A percentile compares a stretch with the other conserved stretches of the same genome.
phyloP scores from a whole-genome alignment of 2,797 vertebrate species.

The Parambassis ranga region DNA sequence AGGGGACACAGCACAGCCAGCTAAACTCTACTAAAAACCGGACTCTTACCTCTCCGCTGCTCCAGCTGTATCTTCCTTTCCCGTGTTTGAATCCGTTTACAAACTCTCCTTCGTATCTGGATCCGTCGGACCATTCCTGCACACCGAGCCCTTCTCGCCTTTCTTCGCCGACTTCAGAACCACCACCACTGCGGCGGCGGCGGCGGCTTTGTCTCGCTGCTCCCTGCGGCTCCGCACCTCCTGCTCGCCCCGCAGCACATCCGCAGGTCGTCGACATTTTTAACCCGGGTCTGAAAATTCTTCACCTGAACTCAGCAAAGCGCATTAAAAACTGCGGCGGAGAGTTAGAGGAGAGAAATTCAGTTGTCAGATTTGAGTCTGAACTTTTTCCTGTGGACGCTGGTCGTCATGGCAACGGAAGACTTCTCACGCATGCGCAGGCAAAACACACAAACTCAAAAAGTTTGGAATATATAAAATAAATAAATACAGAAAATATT shows the following conservation, averaged over 20 bases:
- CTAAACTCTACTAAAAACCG: background rate
- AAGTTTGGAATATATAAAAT: no score
- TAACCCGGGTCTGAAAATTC: background rate
- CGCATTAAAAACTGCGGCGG: no score
- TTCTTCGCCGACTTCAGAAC: background rate
- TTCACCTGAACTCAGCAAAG: background rate
- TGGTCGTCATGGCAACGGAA: conserved; percentile 41
- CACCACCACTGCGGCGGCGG: background rate
- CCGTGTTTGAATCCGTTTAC: conserved; percentile 82
- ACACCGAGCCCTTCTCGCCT: conserved; percentile 30
- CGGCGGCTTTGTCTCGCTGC: rapidly evolving
- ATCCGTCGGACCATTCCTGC: conserved; percentile 83
- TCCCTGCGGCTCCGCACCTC: background rate
- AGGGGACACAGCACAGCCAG: background rate
- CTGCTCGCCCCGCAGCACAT: background rate
- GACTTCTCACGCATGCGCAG: conserved; percentile 29
- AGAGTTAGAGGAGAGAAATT: background rate
- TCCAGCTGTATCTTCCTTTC: conserved; percentile 62
- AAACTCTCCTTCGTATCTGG: conserved; percentile 81
- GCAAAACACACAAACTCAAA: background rate
- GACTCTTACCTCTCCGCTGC: conserved; percentile 56
- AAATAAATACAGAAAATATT: no score
- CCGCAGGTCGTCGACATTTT: conserved; percentile 24
- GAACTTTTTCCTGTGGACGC: background rate
- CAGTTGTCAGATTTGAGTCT: conserved; percentile 10